Conservation (phyloP, 2,113 vertebrate species). For the Brachypteracias leptosomus region DNA sequence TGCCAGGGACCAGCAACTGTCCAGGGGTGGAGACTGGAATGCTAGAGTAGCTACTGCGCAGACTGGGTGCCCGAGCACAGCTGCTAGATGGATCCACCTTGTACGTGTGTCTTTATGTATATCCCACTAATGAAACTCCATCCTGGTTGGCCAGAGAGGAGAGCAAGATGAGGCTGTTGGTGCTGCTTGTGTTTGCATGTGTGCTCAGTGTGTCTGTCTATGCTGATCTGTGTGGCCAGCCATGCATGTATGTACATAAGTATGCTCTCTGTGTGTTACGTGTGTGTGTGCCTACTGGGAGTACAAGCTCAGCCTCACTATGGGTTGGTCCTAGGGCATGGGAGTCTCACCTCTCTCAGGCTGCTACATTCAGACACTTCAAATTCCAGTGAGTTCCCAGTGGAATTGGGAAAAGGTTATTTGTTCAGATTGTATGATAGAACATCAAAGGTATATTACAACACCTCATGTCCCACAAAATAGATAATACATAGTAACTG, state of each 20-base stretch:
- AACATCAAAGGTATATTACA: background rate
- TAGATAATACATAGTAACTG: background rate
- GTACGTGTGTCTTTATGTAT: background rate
- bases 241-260: background rate
- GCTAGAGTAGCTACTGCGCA: background rate
- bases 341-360: fast-evolving
- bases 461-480: background rate
- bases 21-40: background rate
- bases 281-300: background rate
- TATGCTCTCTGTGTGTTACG: fast-evolving
- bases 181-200: background rate
- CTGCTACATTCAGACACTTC: background rate
- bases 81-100: no score
- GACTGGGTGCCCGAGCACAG: background rate
- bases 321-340: background rate
- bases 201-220: background rate
- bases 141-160: background rate
- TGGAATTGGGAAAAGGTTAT: background rate
- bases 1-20: no score
- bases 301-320: background rate
- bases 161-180: background rate
- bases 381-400: background rate
- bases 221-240: background rate
- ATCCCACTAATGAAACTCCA: background rate
- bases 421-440: background rate